These are phyloP conservation scores for Onthophagus taurus DNA, from an alignment of 1,140 invertebrate species.

Conservation along the genomic window DNA sequence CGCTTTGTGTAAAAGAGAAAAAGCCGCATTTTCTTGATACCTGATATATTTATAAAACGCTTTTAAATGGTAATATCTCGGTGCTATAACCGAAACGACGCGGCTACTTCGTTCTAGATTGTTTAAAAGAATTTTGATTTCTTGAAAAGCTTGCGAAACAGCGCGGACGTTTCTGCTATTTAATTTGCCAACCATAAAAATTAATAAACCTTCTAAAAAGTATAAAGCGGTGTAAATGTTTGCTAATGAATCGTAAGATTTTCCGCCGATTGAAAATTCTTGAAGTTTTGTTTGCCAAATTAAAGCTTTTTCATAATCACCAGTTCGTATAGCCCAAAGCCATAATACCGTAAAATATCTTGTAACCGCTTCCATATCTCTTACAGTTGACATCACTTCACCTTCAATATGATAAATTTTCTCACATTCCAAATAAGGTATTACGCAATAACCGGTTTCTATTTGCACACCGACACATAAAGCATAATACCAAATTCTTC, in stretches of 20 bases:
- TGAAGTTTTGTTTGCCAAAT: conserved; percentile 38
- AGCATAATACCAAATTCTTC: conserved; percentile 40
- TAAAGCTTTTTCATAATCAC: conserved; percentile 37
- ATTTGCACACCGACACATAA: conserved; percentile 41
- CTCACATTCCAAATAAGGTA: conserved; percentile 27
- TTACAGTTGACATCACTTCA: conserved; percentile 30
- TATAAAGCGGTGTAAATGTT: conserved; percentile 35
- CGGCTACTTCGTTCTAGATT: conserved; percentile 24
- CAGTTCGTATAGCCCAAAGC: conserved; percentile 38
- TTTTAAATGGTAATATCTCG: conserved; percentile 35
- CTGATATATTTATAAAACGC: conserved; percentile 35
- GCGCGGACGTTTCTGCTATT: conserved; percentile 36
- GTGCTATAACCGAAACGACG: conserved; percentile 28
- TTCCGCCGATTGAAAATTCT: conserved; percentile 23
- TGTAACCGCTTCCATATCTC: conserved; percentile 37
- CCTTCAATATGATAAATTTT: conserved; percentile 38
- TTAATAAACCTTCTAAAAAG: conserved; percentile 38
- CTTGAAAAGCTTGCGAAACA: conserved; percentile 25
- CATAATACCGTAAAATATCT: conserved; percentile 40
- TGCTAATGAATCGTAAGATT: conserved; percentile 28
- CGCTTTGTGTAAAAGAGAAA: conserved; percentile 22
- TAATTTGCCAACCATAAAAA: conserved; percentile 37
- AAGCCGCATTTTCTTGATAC: conserved; percentile 29
- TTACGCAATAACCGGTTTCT: conserved; percentile 39
- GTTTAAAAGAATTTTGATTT: conserved; percentile 31